Evolutionary conservation across 2,113 vertebrate species (phyloP).

Genomic region (Mesoclemmys tuberculata): DNA sequence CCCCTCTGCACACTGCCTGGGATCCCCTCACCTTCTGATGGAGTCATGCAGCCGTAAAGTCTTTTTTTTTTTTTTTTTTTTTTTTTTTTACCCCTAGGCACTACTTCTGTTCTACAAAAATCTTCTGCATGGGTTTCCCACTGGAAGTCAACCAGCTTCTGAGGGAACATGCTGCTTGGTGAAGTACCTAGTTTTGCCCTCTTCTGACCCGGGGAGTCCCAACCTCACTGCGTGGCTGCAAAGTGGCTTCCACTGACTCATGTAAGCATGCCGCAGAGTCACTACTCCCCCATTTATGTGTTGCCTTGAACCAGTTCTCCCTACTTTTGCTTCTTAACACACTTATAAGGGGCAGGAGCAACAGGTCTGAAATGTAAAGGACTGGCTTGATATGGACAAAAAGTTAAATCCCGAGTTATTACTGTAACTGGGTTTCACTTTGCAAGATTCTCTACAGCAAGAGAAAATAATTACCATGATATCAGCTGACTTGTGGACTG

Average conservation of each 20-base stretch:
- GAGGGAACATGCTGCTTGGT: not conserved
- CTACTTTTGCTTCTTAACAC: not conserved
- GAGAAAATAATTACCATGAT: accelerated
- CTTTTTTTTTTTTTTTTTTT: too few species aligned
- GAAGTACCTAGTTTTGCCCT: not conserved
- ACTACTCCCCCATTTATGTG: not conserved
- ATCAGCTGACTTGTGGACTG: not conserved
- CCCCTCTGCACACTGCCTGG: not conserved
- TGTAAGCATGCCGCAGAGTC: not conserved
- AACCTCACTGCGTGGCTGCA: not conserved
- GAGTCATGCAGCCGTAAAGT: not conserved
- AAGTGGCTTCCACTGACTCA: not conserved
- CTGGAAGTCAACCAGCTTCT: not conserved
- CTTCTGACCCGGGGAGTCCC: not conserved
- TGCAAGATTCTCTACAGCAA: not conserved
- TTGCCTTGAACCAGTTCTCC: not conserved
- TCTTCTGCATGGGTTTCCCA: not conserved
- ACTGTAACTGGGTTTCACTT: not conserved
- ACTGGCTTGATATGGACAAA: not conserved
- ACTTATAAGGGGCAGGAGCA: not conserved
- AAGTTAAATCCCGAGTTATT: not conserved
- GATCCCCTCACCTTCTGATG: not conserved
- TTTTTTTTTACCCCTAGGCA: not conserved
- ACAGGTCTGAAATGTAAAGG: not conserved
- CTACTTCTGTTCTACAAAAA: not conserved